A percentile compares a stretch with the other conserved stretches of the same genome.
Evolutionary conservation across 2,888 invertebrate species (phyloP).

Genomic region (Nasonovia ribisnigri): DNA sequence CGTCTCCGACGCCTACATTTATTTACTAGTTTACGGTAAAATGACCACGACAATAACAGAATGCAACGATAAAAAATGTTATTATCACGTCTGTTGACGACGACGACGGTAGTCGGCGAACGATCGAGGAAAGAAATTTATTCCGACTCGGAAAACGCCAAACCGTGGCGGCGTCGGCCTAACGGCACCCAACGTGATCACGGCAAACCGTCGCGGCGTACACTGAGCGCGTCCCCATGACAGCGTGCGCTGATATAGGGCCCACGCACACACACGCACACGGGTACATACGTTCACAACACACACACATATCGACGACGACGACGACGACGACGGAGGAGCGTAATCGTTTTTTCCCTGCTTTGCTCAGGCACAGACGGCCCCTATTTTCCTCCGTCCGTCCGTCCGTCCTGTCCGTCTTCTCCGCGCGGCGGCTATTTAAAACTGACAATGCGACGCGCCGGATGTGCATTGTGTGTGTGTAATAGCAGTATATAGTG

Average conservation of each 20-base stretch:
- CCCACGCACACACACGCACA: background rate
- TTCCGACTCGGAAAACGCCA: background rate
- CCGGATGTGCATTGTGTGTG: slow-evolving; percentile 46
- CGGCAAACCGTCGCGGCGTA: slow-evolving; percentile 28
- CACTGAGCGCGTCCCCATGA: slow-evolving; percentile 52
- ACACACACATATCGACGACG: background rate
- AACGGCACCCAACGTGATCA: slow-evolving; percentile 22
- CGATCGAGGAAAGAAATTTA: background rate
- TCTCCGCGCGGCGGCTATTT: slow-evolving; percentile 15
- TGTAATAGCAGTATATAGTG: too few species aligned
- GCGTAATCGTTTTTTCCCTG: slow-evolving; percentile 6
- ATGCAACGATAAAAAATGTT: background rate
- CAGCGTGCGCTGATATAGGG: slow-evolving; percentile 14
- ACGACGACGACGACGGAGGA: background rate
- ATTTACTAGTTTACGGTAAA: background rate
- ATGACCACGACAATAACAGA: background rate
- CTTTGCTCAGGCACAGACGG: slow-evolving; percentile 4
- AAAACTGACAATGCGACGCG: slow-evolving; percentile 45
- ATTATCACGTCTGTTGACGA: background rate
- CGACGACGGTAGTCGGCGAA: background rate
- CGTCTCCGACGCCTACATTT: background rate
- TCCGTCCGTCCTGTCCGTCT: background rate
- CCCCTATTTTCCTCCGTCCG: slow-evolving; percentile 19
- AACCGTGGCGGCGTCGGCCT: background rate
- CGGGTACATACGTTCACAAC: background rate